Conservation (phyloP, 2,113 vertebrate species). For the Cryptotis parvus region DNA sequence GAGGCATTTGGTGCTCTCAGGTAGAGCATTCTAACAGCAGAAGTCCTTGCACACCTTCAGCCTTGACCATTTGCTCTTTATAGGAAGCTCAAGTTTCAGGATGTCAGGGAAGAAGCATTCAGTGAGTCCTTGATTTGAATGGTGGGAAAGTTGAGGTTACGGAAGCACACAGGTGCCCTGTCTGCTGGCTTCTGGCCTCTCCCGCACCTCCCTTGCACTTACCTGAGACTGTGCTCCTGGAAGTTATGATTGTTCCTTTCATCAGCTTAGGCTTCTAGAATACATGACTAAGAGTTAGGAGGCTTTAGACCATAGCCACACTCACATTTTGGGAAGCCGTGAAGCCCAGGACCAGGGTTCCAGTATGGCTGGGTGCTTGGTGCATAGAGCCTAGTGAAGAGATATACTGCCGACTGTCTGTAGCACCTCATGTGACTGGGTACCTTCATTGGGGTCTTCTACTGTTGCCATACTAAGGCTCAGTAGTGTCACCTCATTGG, state of each 20-base stretch:
- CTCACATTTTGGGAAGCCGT: background rate
- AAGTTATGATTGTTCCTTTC: background rate
- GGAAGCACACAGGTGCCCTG: background rate
- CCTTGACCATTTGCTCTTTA: slow-evolving; percentile 26
- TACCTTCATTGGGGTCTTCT: too few relatives aligned
- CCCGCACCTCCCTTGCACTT: too few relatives aligned
- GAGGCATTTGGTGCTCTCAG: background rate
- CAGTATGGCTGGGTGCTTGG: background rate
- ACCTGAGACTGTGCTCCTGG: too few relatives aligned
- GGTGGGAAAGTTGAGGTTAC: background rate
- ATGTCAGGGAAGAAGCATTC: background rate
- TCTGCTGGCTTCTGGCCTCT: background rate
- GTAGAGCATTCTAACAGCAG: background rate
- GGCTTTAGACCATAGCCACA: background rate
- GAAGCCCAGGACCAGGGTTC: background rate
- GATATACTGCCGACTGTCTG: too few relatives aligned
- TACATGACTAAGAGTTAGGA: background rate
- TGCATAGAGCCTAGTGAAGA: too few relatives aligned
- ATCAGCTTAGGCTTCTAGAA: background rate
- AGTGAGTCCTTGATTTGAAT: background rate
- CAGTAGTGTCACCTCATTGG: too few relatives aligned
- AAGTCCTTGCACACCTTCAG: background rate
- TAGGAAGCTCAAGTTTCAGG: background rate
- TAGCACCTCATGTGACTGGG: too few relatives aligned
- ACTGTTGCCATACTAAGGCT: too few relatives aligned